phyloP scores from a whole-genome alignment of 2,797 vertebrate genomes.

The Distichodus sexfasciatus region DNA sequence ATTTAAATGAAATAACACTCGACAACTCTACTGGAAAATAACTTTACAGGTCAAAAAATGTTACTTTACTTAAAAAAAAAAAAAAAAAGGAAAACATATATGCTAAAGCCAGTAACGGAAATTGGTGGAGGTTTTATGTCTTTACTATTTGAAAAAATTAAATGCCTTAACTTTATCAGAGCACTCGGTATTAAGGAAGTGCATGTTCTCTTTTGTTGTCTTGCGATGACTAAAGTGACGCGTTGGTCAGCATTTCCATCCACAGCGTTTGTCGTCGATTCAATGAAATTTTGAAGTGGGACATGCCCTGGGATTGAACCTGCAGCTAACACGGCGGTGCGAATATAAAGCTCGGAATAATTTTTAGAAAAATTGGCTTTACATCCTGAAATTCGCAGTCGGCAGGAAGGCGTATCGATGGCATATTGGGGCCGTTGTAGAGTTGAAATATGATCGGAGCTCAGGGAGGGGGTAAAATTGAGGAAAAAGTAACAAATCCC shows the following conservation, averaged over 20 bases:
- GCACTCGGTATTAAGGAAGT: slow-evolving; percentile 45
- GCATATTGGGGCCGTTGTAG: too few relatives aligned
- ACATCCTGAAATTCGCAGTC: too few relatives aligned
- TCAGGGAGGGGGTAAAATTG: too few relatives aligned
- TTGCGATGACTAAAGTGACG: background rate
- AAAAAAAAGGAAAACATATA: background rate
- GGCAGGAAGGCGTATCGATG: too few relatives aligned
- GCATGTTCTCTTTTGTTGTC: background rate
- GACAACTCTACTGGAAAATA: background rate
- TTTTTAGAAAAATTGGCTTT: too few relatives aligned
- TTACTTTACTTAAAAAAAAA: background rate
- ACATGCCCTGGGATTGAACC: too few relatives aligned
- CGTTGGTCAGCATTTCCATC: background rate
- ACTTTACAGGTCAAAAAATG: background rate
- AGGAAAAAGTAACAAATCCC: too few relatives aligned
- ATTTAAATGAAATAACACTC: background rate
- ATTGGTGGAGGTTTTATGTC: slow-evolving; percentile 2
- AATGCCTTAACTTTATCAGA: slow-evolving; percentile 68
- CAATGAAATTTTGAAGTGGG: slow-evolving; percentile 51
- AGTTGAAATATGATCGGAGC: too few relatives aligned
- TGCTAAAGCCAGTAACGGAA: background rate
- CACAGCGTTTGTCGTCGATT: background rate
- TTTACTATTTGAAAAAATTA: slow-evolving; percentile 59
- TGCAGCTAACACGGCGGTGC: too few relatives aligned
- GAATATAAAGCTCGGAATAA: too few relatives aligned